Base-by-base conservation (phyloP, 2,113 vertebrate genomes). In the Trematomus loennbergii region DNA sequence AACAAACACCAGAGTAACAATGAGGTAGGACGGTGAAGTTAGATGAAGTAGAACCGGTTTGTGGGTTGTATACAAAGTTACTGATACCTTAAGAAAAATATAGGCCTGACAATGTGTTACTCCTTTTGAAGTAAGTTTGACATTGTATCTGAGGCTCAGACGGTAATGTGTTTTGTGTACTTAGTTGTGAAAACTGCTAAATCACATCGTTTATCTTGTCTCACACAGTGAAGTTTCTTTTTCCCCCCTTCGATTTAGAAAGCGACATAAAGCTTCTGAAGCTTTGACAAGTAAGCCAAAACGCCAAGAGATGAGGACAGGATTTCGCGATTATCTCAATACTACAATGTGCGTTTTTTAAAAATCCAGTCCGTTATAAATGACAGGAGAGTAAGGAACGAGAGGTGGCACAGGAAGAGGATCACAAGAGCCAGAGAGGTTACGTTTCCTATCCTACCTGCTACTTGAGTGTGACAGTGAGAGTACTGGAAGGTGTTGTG, bases 1-100 rank as follows among this genome's bases (percentile, higher is more conserved):
- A 92, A 93, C 89, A 94, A 88, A 95, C 93, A 94, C 92, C 91
- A 94, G 93, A 93, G 91, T 91, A 94, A 95, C 93, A 93, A 96
- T 96, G 95, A 96, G 95, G 95, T 96, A 96, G 95, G 94, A 94
- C 84, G 93, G 92, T 94, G 94, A 96, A 88, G 91, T 92, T 89
- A 92, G 90, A 94, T 91, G 93, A 94, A 94, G 92, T 92, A 94
- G 91, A 93, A 91, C 90, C 87, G 87, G 93, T 91, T 92, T 91
- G 91, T 91, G 86, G 91, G 90, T 93, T 82, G 88, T 92, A 93
- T 88, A 92, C 90, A 93, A 93, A 90, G 89, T 91, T 93, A 90
- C 91, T 89, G 89, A 85, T 93, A 92, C 83, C 76, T 87, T 93
- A 89, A 90, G 87, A 91, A 92, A 89, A 93, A 91, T 91, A 91